Percentiles rank a stretch among this genome's conserved stretches.
Conservation (phyloP, 1,140 invertebrate species). For the Pseudomyrmex dendroicus region DNA sequence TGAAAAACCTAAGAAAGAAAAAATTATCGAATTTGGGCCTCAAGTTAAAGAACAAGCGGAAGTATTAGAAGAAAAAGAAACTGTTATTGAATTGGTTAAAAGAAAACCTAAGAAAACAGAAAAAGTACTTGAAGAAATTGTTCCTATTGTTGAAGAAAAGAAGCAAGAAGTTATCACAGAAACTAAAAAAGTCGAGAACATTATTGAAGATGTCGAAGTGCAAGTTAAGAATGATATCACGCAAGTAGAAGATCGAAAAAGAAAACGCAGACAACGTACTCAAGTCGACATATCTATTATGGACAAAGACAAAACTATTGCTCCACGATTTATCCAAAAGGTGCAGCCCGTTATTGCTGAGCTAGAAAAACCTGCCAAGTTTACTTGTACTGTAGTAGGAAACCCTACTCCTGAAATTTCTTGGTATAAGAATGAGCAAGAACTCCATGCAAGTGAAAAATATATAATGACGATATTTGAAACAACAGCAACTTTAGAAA, state of each 20-base stretch:
- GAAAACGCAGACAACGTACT: slow-evolving; percentile 81
- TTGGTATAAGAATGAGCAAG: slow-evolving; percentile 92
- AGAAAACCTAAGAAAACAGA: slow-evolving; percentile 53
- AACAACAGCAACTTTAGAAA: slow-evolving; percentile 88
- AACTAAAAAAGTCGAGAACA: slow-evolving; percentile 34
- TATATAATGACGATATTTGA: slow-evolving; percentile 87
- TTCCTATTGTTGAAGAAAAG: slow-evolving; percentile 62
- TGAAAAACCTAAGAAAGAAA: slow-evolving; percentile 77
- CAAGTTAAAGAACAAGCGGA: slow-evolving; percentile 72
- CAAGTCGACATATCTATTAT: slow-evolving; percentile 85
- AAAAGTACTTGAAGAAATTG: slow-evolving; percentile 51
- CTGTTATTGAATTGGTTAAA: slow-evolving; percentile 65
- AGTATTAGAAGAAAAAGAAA: slow-evolving; percentile 73
- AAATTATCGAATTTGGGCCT: slow-evolving; percentile 83
- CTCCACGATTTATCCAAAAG: slow-evolving; percentile 90
- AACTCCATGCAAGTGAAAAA: slow-evolving; percentile 88
- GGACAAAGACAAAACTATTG: slow-evolving; percentile 84
- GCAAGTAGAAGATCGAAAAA: slow-evolving; percentile 67
- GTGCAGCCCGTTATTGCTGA: slow-evolving; percentile 89
- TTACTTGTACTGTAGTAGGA: slow-evolving; percentile 90
- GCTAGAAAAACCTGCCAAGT: slow-evolving; percentile 86
- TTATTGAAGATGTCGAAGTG: neutral
- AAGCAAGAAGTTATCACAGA: slow-evolving; percentile 21
- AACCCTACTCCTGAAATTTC: slow-evolving; percentile 89
- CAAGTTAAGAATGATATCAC: slow-evolving; percentile 43